Percentiles rank a stretch among this genome's conserved stretches.
Conservation (phyloP, 1,140 invertebrate genomes). For the Leptinotarsa defecta region DNA sequence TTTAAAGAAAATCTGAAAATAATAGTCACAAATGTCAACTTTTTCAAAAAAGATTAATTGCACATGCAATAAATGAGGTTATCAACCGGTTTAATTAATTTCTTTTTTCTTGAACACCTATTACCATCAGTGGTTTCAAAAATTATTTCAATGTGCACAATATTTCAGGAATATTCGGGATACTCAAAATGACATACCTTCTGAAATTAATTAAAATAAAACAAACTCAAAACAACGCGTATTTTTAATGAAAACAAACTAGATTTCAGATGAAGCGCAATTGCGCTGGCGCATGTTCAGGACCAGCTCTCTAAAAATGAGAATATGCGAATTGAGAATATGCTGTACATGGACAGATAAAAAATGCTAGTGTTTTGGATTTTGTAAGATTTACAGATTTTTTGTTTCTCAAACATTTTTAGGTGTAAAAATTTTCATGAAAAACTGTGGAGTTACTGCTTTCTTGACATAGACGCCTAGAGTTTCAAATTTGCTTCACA, state of each 20-base stretch:
- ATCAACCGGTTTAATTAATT: neutral
- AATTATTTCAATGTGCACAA: neutral
- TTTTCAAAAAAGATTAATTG: neutral
- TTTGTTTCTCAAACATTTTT: no score
- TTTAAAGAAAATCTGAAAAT: neutral
- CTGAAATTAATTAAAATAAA: constrained; percentile 11
- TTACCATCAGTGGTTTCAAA: neutral
- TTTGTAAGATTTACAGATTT: no score
- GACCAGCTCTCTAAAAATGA: neutral
- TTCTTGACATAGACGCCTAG: no score
- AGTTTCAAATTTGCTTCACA: no score
- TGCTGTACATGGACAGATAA: no score
- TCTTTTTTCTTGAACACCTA: neutral
- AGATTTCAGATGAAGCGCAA: constrained; percentile 3
- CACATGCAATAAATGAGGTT: neutral
- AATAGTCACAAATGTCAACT: neutral
- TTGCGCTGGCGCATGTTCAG: neutral
- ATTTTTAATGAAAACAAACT: constrained; percentile 13
- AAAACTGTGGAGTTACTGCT: no score
- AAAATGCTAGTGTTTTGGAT: no score
- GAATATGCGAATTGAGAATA: neutral
- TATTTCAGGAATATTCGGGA: neutral
- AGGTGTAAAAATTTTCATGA: no score
- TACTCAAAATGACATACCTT: constrained; percentile 12
- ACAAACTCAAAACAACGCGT: constrained; percentile 15